phyloP scores from a whole-genome alignment of 2,888 invertebrate genomes.

The Athetis lepigone region DNA sequence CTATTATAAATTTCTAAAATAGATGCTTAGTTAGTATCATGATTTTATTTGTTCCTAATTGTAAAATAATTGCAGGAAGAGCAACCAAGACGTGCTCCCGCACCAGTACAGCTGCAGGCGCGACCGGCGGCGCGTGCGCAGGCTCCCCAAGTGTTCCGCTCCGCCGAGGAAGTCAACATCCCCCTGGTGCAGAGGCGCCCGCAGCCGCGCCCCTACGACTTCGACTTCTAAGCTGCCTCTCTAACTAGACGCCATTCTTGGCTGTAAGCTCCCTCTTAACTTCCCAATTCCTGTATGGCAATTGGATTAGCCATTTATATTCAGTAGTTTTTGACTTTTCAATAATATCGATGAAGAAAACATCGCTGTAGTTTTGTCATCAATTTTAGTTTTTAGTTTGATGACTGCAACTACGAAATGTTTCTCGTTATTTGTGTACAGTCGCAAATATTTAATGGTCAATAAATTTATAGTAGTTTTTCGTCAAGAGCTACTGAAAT shows the following conservation, averaged over 20 bases:
- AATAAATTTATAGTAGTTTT: conserved; percentile 17
- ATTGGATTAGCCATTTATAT: conserved; percentile 45
- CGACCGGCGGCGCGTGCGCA: conserved; percentile 75
- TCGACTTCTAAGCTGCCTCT: conserved; percentile 79
- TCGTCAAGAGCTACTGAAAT: conserved; percentile 45
- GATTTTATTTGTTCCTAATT: background rate
- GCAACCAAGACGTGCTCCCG: conserved; percentile 73
- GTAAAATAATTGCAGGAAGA: conserved; percentile 71
- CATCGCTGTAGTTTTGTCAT: conserved; percentile 14
- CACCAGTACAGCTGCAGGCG: conserved; percentile 64
- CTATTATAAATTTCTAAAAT: too few species aligned
- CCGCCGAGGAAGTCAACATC: conserved; percentile 96
- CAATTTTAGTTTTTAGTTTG: conserved; percentile 12
- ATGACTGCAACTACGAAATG: conserved; percentile 27
- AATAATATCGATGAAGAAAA: conserved; percentile 3
- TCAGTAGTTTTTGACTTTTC: conserved; percentile 31
- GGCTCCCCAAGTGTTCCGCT: conserved; percentile 93
- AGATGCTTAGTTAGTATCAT: too few species aligned
- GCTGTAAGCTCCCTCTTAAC: conserved; percentile 40
- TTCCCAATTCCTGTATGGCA: conserved; percentile 30
- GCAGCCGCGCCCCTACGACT: conserved; percentile 85
- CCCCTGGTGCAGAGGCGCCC: conserved; percentile 95
- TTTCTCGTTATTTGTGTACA: conserved; percentile 14
- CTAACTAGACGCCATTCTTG: conserved; percentile 43
- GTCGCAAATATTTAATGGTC: conserved; percentile 6